Conservation (phyloP, 92 coral and sea anemone genomes). For the Zoanthus gigantus region DNA sequence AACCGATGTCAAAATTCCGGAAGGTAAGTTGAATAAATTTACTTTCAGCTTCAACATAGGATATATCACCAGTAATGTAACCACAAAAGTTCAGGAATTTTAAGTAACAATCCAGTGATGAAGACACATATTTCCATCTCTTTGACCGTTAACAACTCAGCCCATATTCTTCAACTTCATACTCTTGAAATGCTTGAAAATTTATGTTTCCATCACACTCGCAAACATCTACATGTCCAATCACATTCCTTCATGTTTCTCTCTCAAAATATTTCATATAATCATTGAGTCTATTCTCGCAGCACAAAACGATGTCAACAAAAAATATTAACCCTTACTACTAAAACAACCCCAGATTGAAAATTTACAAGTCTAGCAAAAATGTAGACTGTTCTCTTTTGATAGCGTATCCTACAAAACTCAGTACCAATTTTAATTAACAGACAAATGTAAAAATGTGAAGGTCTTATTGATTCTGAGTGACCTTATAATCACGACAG, state of each 20-base stretch:
- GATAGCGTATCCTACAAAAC: slow-evolving; percentile 7
- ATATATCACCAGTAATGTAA: slow-evolving; percentile 12
- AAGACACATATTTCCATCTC: slow-evolving; percentile 10
- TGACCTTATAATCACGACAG: slow-evolving; percentile 11
- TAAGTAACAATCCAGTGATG: slow-evolving; percentile 13
- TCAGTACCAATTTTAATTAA: slow-evolving; percentile 8
- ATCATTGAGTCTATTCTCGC: slow-evolving; percentile 14
- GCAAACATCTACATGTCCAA: slow-evolving; percentile 11
- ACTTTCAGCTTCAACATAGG: slow-evolving; percentile 14
- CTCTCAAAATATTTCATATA: slow-evolving; percentile 8
- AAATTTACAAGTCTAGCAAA: slow-evolving; percentile 12
- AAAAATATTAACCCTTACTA: slow-evolving; percentile 8
- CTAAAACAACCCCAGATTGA: slow-evolving; percentile 14
- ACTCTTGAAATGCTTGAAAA: slow-evolving; percentile 12
- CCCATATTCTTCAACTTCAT: slow-evolving; percentile 13
- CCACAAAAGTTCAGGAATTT: slow-evolving; percentile 10
- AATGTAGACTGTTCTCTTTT: slow-evolving; percentile 12
- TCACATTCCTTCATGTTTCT: slow-evolving; percentile 13
- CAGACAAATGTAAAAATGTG: slow-evolving; percentile 9
- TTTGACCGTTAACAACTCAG: slow-evolving; percentile 14
- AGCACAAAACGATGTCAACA: slow-evolving; percentile 11
- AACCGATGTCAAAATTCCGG: slow-evolving; percentile 14
- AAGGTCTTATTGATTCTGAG: slow-evolving; percentile 10
- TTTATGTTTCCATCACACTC: slow-evolving; percentile 13
- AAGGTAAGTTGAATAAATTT: slow-evolving; percentile 11